phyloP scores from a whole-genome alignment of 2,888 invertebrate species.

The Parapristionchus giblindavisi region DNA sequence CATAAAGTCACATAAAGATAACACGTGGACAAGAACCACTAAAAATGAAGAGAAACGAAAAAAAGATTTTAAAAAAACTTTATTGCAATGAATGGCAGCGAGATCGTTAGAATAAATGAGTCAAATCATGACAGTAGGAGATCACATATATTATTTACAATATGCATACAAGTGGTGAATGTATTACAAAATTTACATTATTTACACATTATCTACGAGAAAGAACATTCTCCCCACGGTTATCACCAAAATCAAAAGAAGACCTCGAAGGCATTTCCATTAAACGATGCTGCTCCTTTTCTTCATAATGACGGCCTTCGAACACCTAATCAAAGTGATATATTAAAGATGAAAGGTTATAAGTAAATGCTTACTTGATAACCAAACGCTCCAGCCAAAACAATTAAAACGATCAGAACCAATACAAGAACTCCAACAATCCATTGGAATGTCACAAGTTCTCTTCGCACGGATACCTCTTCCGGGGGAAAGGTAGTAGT shows the following conservation, averaged over 20 bases:
- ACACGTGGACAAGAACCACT: conserved; percentile 5
- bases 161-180: too few relatives aligned
- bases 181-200: too few relatives aligned
- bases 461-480: conserved; percentile 58
- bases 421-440: conserved; percentile 54
- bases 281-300: neutral
- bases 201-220: neutral
- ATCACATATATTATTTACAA: too few relatives aligned
- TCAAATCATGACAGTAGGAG: too few relatives aligned
- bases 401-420: conserved; percentile 54
- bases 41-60: conserved; percentile 18
- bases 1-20: neutral
- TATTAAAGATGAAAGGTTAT: too few relatives aligned
- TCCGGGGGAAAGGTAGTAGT: conserved; percentile 69
- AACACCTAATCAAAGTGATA: too few relatives aligned
- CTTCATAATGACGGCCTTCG: conserved; percentile 2
- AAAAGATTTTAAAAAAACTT: conserved; percentile 24
- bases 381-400: conserved; percentile 56
- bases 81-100: too few relatives aligned
- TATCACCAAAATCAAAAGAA: neutral
- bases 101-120: too few relatives aligned
- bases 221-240: neutral
- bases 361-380: conserved; percentile 52
- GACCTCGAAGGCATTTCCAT: neutral
- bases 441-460: conserved; percentile 58